Conservation (phyloP, 2,113 vertebrate genomes). For the Talpa occidentalis region DNA sequence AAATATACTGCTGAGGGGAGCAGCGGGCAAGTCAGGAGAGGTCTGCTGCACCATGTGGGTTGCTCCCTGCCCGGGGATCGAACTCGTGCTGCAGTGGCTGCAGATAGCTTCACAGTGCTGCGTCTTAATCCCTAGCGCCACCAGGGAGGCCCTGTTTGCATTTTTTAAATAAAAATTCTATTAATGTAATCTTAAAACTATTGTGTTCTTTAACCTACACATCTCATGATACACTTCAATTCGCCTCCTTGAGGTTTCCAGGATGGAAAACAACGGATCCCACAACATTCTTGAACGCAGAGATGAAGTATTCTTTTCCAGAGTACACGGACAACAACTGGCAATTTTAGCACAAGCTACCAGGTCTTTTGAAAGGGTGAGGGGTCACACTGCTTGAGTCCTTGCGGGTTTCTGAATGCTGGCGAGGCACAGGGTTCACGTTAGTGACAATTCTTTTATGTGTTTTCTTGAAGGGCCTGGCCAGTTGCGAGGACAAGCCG, state of each 20-base stretch:
- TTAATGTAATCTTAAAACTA: not conserved
- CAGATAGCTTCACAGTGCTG: too few species aligned
- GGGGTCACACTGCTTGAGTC: not conserved
- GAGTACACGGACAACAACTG: not conserved
- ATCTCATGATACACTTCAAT: not conserved
- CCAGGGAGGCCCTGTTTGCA: too few species aligned
- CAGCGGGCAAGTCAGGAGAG: too few species aligned
- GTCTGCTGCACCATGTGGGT: too few species aligned
- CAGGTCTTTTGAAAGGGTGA: not conserved
- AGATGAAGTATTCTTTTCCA: not conserved
- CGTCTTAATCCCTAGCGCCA: too few species aligned
- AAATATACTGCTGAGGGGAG: too few species aligned
- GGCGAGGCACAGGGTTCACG: not conserved
- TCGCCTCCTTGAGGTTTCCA: not conserved
- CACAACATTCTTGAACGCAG: not conserved
- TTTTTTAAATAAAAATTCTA: conserved; percentile 4
- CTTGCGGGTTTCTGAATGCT: not conserved
- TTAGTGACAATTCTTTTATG: not conserved
- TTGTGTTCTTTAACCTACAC: not conserved
- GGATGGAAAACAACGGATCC: not conserved
- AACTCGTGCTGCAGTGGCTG: too few species aligned
- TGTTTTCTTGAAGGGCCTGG: not conserved
- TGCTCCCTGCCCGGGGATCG: too few species aligned
- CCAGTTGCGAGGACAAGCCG: too few species aligned
- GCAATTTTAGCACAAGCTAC: not conserved